Percentiles rank a stretch among this genome's conserved stretches.
These are phyloP conservation scores for Pollachius pollachius DNA, from an alignment of 2,113 vertebrate species.

Conservation along the genomic window DNA sequence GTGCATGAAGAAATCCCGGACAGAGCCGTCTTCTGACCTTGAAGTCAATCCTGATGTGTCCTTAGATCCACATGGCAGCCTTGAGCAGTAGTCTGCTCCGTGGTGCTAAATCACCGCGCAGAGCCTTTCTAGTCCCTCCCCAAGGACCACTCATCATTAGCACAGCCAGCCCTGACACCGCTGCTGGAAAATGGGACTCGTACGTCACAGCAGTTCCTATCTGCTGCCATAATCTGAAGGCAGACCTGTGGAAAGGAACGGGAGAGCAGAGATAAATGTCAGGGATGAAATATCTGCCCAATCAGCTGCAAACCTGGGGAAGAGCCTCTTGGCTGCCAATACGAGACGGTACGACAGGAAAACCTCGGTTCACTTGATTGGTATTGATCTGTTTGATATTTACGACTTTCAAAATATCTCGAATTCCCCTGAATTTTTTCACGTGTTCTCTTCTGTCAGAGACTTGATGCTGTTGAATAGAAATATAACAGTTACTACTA, in stretches of 20 bases:
- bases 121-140: conserved; percentile 32
- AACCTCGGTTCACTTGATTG: too few relatives aligned
- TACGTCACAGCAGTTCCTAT: conserved; percentile 57
- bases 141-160: conserved; percentile 54
- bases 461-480: too few relatives aligned
- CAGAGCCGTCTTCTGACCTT: conserved; percentile 23
- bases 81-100: conserved; percentile 26
- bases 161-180: conserved; percentile 61
- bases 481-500: too few relatives aligned
- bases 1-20: conserved; percentile 1
- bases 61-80: conserved; percentile 29
- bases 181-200: conserved; percentile 45
- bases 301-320: conserved; percentile 21
- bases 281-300: conserved; percentile 51
- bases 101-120: conserved; percentile 32
- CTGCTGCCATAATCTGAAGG: conserved; percentile 43
- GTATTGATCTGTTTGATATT: too few relatives aligned
- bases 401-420: too few relatives aligned
- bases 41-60: conserved; percentile 17
- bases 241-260: conserved; percentile 26
- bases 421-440: too few relatives aligned
- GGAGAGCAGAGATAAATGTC: conserved; percentile 45
- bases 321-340: too few relatives aligned
- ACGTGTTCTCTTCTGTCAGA: too few relatives aligned
- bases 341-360: too few relatives aligned